Conservation (phyloP, 2,113 vertebrate species). For the Pungitius pungitius region DNA sequence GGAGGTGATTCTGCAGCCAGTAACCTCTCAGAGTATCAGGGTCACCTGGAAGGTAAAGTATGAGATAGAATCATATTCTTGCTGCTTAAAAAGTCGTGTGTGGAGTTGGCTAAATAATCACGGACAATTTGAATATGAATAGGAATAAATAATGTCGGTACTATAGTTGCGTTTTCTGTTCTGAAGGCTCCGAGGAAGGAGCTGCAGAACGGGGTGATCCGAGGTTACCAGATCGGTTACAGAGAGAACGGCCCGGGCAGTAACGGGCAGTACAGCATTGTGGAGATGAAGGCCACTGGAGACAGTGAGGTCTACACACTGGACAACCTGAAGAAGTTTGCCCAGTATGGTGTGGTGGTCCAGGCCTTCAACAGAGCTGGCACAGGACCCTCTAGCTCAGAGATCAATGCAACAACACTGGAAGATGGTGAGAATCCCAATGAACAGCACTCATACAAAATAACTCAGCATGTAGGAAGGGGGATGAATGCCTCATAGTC, state of each 20-base stretch:
- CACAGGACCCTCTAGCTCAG: slow-evolving; percentile 94
- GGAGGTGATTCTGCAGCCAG: slow-evolving; percentile 93
- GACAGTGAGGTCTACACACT: slow-evolving; percentile 97
- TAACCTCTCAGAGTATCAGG: slow-evolving; percentile 97
- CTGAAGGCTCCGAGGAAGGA: slow-evolving; percentile 93
- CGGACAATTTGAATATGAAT: background rate
- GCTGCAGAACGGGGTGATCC: slow-evolving; percentile 96
- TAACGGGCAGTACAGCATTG: slow-evolving; percentile 97
- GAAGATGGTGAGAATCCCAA: slow-evolving; percentile 85
- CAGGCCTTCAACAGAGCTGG: slow-evolving; percentile 97
- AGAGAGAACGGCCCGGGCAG: slow-evolving; percentile 96
- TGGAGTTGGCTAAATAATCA: background rate
- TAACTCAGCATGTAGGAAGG: background rate
- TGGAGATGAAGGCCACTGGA: slow-evolving; percentile 98
- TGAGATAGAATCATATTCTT: background rate
- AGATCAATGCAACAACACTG: slow-evolving; percentile 96
- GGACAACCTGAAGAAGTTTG: slow-evolving; percentile 98
- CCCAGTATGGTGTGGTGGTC: slow-evolving; percentile 96
- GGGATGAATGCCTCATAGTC: background rate
- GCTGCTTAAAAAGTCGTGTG: background rate
- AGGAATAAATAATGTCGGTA: background rate
- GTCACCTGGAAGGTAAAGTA: slow-evolving; percentile 95
- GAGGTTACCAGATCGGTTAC: slow-evolving; percentile 98
- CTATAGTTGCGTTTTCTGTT: background rate
- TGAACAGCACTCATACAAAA: background rate